These are phyloP conservation scores for Pangasius mekongensis DNA, from an alignment of 2,797 vertebrate species.

Conservation along the genomic window DNA sequence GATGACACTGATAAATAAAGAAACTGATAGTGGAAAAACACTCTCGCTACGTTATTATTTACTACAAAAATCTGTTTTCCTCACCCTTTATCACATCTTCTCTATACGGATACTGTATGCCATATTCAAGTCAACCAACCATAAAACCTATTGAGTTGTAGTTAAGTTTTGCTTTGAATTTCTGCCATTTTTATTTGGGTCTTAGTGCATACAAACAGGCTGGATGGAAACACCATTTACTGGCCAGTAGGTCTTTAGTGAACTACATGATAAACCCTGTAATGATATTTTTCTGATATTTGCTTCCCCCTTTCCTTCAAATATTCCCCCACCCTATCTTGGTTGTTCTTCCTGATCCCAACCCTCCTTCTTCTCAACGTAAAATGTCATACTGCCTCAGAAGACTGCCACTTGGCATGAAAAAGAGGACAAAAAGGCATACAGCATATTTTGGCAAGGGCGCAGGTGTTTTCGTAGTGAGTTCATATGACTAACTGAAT, in stretches of 20 bases:
- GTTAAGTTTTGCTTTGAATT: background rate
- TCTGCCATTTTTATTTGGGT: background rate
- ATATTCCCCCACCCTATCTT: background rate
- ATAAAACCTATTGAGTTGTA: background rate
- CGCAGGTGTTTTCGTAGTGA: constrained; percentile 51
- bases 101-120: no score
- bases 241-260: background rate
- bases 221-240: background rate
- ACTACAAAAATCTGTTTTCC: background rate
- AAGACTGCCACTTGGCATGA: constrained; percentile 41
- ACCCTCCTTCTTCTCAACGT: background rate
- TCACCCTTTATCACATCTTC: background rate
- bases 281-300: constrained; percentile 26
- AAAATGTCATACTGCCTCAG: constrained; percentile 46
- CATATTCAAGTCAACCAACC: background rate
- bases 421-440: constrained; percentile 41
- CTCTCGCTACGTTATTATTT: background rate
- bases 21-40: background rate
- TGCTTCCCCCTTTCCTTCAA: constrained; percentile 19
- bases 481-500: constrained; percentile 55
- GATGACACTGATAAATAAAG: background rate
- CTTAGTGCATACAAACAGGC: background rate
- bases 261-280: background rate
- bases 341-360: background rate
- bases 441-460: constrained; percentile 48